These are phyloP conservation scores for Istiophorus platypterus DNA, from an alignment of 2,113 vertebrate genomes.

Conservation along the genomic window DNA sequence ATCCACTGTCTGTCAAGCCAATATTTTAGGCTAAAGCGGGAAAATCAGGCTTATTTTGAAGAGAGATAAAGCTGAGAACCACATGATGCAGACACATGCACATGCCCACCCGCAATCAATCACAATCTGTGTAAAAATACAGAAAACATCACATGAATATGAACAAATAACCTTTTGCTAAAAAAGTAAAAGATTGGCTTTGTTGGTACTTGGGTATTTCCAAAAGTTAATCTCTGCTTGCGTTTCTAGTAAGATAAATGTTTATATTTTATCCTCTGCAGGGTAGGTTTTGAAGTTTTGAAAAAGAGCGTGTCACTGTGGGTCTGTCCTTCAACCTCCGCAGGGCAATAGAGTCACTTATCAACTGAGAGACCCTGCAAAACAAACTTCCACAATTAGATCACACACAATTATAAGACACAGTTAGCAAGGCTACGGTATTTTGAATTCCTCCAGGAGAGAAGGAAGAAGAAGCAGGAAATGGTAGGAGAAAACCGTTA, in stretches of 20 bases:
- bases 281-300: neutral
- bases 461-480: neutral
- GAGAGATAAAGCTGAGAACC: constrained; percentile 44
- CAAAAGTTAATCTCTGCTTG: constrained; percentile 1
- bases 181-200: constrained; percentile 5
- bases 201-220: constrained; percentile 21
- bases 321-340: constrained; percentile 31
- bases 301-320: neutral
- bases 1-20: constrained; percentile 64
- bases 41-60: constrained; percentile 49
- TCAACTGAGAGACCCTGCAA: constrained; percentile 22
- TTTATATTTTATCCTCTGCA: neutral
- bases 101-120: neutral
- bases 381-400: constrained; percentile 56
- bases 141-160: constrained; percentile 20
- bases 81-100: constrained; percentile 24
- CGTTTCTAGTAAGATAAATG: constrained; percentile 33
- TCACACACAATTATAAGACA: constrained; percentile 54
- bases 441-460: constrained; percentile 7
- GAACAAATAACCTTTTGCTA: neutral
- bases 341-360: constrained; percentile 36
- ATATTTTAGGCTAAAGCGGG: constrained; percentile 36
- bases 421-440: constrained; percentile 26
- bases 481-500: neutral
- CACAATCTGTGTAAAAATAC: constrained; percentile 11